These are phyloP conservation scores for Atta texana DNA, from an alignment of 1,140 invertebrate genomes.

Conservation along the genomic window DNA sequence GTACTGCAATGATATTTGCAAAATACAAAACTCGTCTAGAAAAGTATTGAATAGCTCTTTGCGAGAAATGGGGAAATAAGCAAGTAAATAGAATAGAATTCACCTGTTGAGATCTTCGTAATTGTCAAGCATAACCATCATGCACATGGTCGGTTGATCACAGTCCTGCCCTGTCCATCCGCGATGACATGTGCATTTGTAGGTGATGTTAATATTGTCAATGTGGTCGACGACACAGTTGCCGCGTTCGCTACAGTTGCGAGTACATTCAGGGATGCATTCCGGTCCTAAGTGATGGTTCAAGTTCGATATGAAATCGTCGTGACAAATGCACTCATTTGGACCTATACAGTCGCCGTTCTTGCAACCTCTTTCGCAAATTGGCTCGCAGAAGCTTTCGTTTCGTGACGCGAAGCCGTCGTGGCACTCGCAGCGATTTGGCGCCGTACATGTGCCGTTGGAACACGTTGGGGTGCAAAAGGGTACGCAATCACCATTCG, in stretches of 20 bases:
- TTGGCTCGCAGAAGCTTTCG: slow-evolving; percentile 60
- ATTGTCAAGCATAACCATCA: neutral
- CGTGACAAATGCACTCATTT: slow-evolving; percentile 74
- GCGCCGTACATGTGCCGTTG: slow-evolving; percentile 75
- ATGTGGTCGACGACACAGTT: slow-evolving; percentile 49
- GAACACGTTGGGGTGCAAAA: slow-evolving; percentile 71
- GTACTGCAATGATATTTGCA: slow-evolving; percentile 23
- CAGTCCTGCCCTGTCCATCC: slow-evolving; percentile 74
- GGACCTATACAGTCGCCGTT: slow-evolving; percentile 78
- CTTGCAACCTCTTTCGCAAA: slow-evolving; percentile 71
- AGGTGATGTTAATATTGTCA: neutral
- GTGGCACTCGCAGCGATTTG: slow-evolving; percentile 75
- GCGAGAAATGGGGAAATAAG: neutral
- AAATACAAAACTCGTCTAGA: neutral
- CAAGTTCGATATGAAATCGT: slow-evolving; percentile 35
- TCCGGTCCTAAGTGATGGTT: neutral
- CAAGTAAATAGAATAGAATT: neutral
- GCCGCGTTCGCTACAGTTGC: slow-evolving; percentile 44
- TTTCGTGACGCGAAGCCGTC: slow-evolving; percentile 59
- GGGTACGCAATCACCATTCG: slow-evolving; percentile 49
- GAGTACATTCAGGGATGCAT: slow-evolving; percentile 67
- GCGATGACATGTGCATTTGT: slow-evolving; percentile 64
- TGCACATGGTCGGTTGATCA: slow-evolving; percentile 56
- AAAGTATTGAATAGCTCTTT: neutral
- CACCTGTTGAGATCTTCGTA: slow-evolving; percentile 8